Evolutionary conservation across 2,113 vertebrate genomes (phyloP).

Genomic region (Neotragus moschatus): DNA sequence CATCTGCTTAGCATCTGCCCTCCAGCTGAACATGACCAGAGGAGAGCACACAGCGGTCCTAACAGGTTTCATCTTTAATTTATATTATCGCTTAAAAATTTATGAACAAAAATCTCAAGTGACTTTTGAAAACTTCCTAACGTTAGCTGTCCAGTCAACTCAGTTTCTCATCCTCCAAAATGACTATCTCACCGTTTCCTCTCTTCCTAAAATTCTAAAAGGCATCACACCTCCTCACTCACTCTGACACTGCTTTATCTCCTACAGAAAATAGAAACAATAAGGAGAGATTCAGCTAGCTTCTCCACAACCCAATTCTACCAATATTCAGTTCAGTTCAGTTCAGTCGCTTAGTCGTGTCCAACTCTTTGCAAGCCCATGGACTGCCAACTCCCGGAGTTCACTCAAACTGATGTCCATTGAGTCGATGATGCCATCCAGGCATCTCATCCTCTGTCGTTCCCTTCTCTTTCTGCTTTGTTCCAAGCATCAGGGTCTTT

Average conservation of each 20-base stretch:
- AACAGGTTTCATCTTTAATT: neutral
- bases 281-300: neutral
- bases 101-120: neutral
- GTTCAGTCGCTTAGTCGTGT: neutral
- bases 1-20: neutral
- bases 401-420: neutral
- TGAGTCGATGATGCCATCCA: neutral
- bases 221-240: neutral
- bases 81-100: conserved; percentile 5
- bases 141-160: neutral
- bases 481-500: neutral
- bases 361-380: neutral
- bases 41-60: neutral
- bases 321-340: neutral
- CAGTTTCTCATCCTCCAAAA: neutral
- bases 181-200: neutral
- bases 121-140: neutral
- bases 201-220: neutral
- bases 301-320: neutral
- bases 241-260: neutral
- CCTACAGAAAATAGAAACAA: neutral
- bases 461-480: neutral
- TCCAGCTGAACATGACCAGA: neutral
- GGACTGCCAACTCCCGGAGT: neutral
- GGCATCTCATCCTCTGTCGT: neutral